Percentiles rank a stretch among this genome's conserved stretches.
These are phyloP conservation scores for Lophius piscatorius DNA, from an alignment of 2,113 vertebrate species.

Conservation along the genomic window DNA sequence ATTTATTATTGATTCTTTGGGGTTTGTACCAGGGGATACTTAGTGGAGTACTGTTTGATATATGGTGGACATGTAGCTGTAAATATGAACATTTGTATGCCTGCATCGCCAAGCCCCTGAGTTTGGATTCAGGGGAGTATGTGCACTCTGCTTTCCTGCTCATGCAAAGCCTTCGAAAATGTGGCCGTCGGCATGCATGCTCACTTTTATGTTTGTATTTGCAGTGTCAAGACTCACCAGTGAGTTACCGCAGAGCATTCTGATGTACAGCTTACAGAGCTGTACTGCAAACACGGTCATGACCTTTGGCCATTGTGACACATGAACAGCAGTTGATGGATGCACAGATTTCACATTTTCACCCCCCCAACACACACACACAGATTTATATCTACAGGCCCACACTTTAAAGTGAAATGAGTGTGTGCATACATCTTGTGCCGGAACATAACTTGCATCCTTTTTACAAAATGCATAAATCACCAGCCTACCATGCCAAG, in stretches of 20 bases:
- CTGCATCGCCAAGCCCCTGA: slow-evolving; percentile 6
- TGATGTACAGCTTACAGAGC: slow-evolving; percentile 24
- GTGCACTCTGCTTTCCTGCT: not conserved
- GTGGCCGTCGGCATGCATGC: not conserved
- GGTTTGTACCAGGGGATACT: slow-evolving; percentile 37
- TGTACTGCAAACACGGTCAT: slow-evolving; percentile 11
- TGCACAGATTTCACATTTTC: slow-evolving; percentile 25
- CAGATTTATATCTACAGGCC: slow-evolving; percentile 21
- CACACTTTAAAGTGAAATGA: slow-evolving; percentile 10
- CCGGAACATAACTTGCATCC: slow-evolving; percentile 22
- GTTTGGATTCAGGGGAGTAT: not conserved
- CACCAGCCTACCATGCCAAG: slow-evolving; percentile 36
- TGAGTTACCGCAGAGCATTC: not conserved
- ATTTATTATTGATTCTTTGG: slow-evolving; percentile 60
- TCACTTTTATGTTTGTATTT: slow-evolving; percentile 18
- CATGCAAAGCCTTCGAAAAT: not conserved
- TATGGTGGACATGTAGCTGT: slow-evolving; percentile 27
- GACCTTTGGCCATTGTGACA: slow-evolving; percentile 27
- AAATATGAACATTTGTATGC: slow-evolving; percentile 24
- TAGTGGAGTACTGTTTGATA: slow-evolving; percentile 53
- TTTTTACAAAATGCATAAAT: slow-evolving; percentile 42
- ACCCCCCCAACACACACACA: slow-evolving; percentile 1
- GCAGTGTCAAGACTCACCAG: slow-evolving; percentile 15
- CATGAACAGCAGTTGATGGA: slow-evolving; percentile 12
- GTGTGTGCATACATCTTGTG: not conserved